A percentile compares a stretch with the other conserved stretches of the same genome.
Evolutionary conservation across 2,888 invertebrate genomes (phyloP).

Genomic region (Limenitis camilla): DNA sequence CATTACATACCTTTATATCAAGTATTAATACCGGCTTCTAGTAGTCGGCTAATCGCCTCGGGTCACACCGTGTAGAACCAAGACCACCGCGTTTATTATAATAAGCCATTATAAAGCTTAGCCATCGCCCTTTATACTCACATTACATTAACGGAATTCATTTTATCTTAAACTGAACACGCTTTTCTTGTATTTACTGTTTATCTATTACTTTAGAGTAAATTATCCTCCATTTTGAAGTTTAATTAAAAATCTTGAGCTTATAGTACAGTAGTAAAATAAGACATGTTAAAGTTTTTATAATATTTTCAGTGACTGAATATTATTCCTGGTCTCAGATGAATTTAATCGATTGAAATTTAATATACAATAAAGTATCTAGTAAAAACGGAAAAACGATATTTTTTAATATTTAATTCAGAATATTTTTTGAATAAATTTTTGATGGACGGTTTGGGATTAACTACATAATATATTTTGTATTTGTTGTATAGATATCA

Average conservation of each 20-base stretch:
- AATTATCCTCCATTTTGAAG: too few species aligned
- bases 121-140: conserved; percentile 51
- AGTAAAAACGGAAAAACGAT: too few species aligned
- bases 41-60: conserved; percentile 57
- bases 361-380: too few species aligned
- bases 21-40: conserved; percentile 12
- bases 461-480: background rate
- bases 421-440: too few species aligned
- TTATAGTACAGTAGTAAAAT: too few species aligned
- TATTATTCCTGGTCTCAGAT: too few species aligned
- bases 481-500: background rate
- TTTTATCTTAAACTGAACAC: conserved; percentile 33
- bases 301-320: background rate
- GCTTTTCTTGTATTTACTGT: conserved; percentile 18
- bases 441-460: too few species aligned
- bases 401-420: too few species aligned
- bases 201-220: conserved; percentile 14
- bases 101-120: conserved; percentile 64
- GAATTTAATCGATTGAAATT: too few species aligned
- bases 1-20: conserved; percentile 3
- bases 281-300: too few species aligned
- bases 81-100: conserved; percentile 69
- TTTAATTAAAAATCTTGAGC: too few species aligned
- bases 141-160: conserved; percentile 41
- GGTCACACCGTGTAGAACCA: conserved; percentile 67